phyloP scores from a whole-genome alignment of 1,140 invertebrate genomes.

The Riptortus pedestris region DNA sequence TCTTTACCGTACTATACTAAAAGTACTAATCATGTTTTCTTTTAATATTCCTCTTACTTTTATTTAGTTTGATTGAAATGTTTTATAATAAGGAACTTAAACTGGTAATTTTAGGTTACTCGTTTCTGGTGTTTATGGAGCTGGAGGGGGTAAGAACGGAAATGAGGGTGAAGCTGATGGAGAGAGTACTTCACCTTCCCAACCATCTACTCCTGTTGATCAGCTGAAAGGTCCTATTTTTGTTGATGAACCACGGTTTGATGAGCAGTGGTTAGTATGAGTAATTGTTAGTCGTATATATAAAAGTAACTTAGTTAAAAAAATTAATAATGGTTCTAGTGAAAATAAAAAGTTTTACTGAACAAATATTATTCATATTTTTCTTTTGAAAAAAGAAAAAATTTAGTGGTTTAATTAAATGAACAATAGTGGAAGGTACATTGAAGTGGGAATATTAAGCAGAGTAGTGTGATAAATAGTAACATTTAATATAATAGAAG shows the following conservation, averaged over 20 bases:
- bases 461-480: no score
- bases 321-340: conserved; percentile 34
- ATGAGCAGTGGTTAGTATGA: conserved; percentile 25
- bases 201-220: conserved; percentile 22
- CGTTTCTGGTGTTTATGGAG: conserved; percentile 31
- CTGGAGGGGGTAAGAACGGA: conserved; percentile 28
- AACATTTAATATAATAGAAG: no score
- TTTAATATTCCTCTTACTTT: no score
- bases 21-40: no score
- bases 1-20: no score
- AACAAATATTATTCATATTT: neutral
- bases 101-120: conserved; percentile 25
- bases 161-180: conserved; percentile 21
- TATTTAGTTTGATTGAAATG: no score
- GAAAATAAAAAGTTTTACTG: neutral
- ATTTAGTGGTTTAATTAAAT: no score
- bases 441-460: no score
- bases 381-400: no score
- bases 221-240: conserved; percentile 24
- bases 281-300: no score
- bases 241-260: conserved; percentile 24
- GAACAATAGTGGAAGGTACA: no score
- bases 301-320: conserved; percentile 21
- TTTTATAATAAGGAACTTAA: no score
- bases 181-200: conserved; percentile 21